These are phyloP conservation scores for Teleiodes luculella DNA, from an alignment of 2,888 invertebrate genomes.

Conservation along the genomic window DNA sequence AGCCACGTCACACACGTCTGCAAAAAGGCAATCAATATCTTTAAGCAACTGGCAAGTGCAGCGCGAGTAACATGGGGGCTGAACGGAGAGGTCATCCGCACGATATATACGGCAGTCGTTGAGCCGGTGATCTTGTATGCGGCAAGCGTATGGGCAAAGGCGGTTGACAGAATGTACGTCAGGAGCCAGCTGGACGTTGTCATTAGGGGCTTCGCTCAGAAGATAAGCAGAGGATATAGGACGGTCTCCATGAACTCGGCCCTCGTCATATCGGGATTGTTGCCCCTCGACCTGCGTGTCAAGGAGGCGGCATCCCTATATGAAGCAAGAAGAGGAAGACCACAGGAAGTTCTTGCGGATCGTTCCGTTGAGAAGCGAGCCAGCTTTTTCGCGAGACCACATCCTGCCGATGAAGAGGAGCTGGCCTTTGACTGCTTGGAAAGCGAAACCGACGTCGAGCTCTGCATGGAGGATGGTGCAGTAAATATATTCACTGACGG, in stretches of 20 bases:
- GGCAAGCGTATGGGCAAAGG: conserved; percentile 16
- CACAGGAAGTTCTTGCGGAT: not conserved
- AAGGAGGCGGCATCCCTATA: not conserved
- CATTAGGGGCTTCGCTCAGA: conserved; percentile 7
- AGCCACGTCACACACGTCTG: conserved; percentile 3
- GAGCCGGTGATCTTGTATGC: conserved; percentile 8
- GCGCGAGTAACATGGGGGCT: conserved; percentile 12
- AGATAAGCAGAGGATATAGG: conserved; percentile 14
- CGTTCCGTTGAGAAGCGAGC: conserved; percentile 20
- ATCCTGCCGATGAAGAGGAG: conserved; percentile 3
- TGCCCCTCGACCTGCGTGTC: not conserved
- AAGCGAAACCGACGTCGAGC: too few relatives aligned
- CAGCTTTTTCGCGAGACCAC: not conserved
- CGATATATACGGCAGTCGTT: conserved; percentile 7
- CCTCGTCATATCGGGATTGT: conserved; percentile 11
- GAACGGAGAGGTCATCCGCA: not conserved
- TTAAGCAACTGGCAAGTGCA: conserved; percentile 9
- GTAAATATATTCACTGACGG: too few relatives aligned
- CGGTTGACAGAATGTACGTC: not conserved
- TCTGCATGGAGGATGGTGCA: too few relatives aligned
- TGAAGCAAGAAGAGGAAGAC: not conserved
- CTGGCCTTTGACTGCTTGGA: conserved; percentile 8
- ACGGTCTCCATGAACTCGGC: conserved; percentile 20
- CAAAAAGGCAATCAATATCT: not conserved
- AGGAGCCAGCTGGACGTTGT: not conserved